Base-by-base conservation (phyloP, 2,113 vertebrate genomes). In the Balaeniceps rex region DNA sequence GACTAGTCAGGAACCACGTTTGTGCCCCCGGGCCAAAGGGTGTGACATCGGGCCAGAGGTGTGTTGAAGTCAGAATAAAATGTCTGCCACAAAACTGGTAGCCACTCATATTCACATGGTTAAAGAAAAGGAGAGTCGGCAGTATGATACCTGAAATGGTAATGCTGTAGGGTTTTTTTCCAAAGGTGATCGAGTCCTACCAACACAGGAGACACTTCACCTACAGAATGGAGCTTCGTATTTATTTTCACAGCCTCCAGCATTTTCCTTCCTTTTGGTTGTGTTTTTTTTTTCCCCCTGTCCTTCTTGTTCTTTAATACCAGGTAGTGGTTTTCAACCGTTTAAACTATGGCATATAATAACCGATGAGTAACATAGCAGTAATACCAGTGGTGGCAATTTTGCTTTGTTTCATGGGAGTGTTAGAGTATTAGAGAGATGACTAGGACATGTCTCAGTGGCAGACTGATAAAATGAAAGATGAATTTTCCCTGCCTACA, bases 391-490 rank as follows among this genome's bases (percentile, higher is more conserved):
- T 75, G 77, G 97, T 97, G 98, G 98, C 98, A 96, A 72, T 96
- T 97, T 91, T 88, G 75, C 96, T 97, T 98, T 98, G 97, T 98
- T 98, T 86, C 69, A 65, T 89, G 92, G 97, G 93, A 96, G 90
- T 40, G 87, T 94, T 78, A 93, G 78, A 86, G 90, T 46, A 86
- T 96, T 97, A 94, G 55, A 75, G 4, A 33, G 95, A 91, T 94
- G 66, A 90, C 94, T 94, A 94, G 76, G 89, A 18, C 22, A 49
- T 94, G 96, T 69, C 93, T 81, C 95, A 95, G 94, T 96, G 85
- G 55, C 90, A 94, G 78, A 90, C 74, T 82, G 58, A 52, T 87
- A 86, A 83, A 85, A 85, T 82, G 80, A 68, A 86, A 94, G 51
- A 93, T 75, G 91, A 95, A 87, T 88, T 95, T 94, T 94, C 51